These are phyloP conservation scores for Cotesia vestalis DNA, from an alignment of 1,140 invertebrate species.

Conservation along the genomic window DNA sequence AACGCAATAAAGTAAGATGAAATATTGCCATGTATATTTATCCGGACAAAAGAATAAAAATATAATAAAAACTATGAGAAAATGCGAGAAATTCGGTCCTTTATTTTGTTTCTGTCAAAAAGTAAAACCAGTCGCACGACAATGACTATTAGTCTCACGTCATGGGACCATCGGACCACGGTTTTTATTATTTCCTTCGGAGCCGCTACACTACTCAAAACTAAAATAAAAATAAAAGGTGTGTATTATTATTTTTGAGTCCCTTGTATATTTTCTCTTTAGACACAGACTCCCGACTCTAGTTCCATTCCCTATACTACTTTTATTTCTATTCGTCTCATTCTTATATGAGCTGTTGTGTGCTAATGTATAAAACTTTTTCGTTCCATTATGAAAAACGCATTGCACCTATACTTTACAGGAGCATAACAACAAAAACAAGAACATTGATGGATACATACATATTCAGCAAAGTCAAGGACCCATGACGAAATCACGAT, in stretches of 20 bases:
- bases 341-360: background rate
- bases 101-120: conserved; percentile 23
- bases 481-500: conserved; percentile 58
- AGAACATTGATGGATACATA: conserved; percentile 9
- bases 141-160: conserved; percentile 43
- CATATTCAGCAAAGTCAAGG: conserved; percentile 52
- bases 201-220: background rate
- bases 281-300: conserved; percentile 1
- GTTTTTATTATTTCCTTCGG: conserved; percentile 1
- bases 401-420: conserved; percentile 11
- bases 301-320: conserved; percentile 2
- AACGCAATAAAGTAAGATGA: too few relatives aligned
- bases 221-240: conserved; percentile 4
- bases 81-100: conserved; percentile 26
- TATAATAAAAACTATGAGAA: conserved; percentile 23
- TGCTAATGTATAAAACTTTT: conserved; percentile 31
- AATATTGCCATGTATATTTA: too few relatives aligned
- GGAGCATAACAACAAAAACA: too few relatives aligned
- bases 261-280: background rate
- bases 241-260: background rate
- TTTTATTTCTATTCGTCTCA: background rate
- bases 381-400: conserved; percentile 34
- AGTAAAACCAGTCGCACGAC: conserved; percentile 30
- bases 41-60: background rate
- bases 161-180: conserved; percentile 8